Evolutionary conservation across 2,797 vertebrate genomes (phyloP).

Genomic region (Pristis pectinata): DNA sequence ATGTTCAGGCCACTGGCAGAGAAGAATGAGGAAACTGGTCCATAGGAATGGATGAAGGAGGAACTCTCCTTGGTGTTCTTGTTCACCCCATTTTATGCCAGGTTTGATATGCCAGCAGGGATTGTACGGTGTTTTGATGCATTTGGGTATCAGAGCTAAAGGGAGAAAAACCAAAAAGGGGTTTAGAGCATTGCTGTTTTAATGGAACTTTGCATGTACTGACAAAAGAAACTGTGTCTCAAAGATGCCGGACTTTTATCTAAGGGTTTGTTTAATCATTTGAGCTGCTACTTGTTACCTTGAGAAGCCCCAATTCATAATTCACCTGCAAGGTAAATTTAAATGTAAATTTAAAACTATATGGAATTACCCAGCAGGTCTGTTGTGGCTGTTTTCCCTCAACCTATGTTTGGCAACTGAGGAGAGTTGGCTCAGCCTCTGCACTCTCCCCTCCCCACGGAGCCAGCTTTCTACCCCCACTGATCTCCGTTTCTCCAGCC

Average conservation of each 20-base stretch:
- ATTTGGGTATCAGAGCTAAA: background rate
- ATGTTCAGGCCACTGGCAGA: background rate
- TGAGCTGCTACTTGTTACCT: background rate
- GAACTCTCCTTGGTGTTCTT: background rate
- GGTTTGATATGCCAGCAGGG: background rate
- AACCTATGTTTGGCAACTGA: too few species aligned
- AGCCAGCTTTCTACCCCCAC: too few species aligned
- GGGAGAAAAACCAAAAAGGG: background rate
- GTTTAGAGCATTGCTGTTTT: background rate
- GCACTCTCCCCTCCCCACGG: too few species aligned
- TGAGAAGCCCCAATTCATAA: background rate
- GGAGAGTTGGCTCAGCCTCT: too few species aligned
- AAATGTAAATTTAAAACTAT: background rate
- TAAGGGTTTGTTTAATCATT: background rate
- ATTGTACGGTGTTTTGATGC: background rate
- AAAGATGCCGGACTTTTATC: background rate
- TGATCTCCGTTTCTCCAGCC: too few species aligned
- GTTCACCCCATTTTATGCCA: background rate
- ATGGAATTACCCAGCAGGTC: background rate
- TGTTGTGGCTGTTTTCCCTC: background rate
- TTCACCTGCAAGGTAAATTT: background rate
- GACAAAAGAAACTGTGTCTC: background rate
- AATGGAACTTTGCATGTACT: background rate
- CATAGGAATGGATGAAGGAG: background rate
- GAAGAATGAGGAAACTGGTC: background rate